Conservation (phyloP, 2,888 invertebrate genomes). For the Platycheirus rosarum region DNA sequence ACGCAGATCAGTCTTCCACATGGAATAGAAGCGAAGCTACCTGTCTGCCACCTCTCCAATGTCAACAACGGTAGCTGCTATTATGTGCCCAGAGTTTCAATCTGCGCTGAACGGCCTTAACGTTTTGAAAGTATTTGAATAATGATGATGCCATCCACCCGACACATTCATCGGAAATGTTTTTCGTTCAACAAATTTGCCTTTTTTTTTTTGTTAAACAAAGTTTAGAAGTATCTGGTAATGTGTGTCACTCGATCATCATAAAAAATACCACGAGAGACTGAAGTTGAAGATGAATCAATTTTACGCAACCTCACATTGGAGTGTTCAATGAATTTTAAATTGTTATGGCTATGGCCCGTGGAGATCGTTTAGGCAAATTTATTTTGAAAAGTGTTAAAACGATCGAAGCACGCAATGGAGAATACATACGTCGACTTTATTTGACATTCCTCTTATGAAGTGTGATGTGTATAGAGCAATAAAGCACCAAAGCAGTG, state of each 20-base stretch:
- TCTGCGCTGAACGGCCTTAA: constrained; percentile 61
- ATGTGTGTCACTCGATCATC: constrained; percentile 65
- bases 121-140: constrained; percentile 71
- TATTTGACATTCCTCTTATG: constrained; percentile 38
- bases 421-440: constrained; percentile 7
- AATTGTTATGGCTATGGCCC: constrained; percentile 14
- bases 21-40: constrained; percentile 40
- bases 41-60: constrained; percentile 63
- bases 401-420: constrained; percentile 27
- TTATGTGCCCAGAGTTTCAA: constrained; percentile 44
- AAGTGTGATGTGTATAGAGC: constrained; percentile 24
- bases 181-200: constrained; percentile 29
- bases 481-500: no score
- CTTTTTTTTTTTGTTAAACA: constrained; percentile 4
- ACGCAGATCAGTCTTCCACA: constrained; percentile 42
- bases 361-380: constrained; percentile 17
- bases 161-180: constrained; percentile 68
- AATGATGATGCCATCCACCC: constrained; percentile 68
- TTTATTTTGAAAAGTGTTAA: constrained; percentile 22
- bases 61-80: constrained; percentile 54
- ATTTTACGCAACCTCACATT: constrained; percentile 39
- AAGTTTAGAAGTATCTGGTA: constrained; percentile 38
- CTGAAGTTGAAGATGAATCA: constrained; percentile 51
- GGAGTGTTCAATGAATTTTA: constrained; percentile 44
- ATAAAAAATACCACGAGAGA: constrained; percentile 17